phyloP scores from a whole-genome alignment of 1,140 invertebrate species.

The Drosophila paulistorum region DNA sequence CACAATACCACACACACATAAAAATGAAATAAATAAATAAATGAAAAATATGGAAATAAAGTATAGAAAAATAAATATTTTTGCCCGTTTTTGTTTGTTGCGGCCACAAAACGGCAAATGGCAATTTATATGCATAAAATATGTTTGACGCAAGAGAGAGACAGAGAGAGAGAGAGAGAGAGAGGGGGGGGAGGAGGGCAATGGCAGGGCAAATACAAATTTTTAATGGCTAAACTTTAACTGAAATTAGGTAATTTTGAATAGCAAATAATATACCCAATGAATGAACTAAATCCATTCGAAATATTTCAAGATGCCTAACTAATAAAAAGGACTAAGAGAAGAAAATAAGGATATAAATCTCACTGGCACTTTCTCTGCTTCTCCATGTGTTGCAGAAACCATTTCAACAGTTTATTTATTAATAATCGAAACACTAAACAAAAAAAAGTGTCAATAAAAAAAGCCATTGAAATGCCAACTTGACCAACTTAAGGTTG shows the following conservation, averaged over 20 bases:
- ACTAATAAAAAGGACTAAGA: too few species aligned
- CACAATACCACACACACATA: neutral
- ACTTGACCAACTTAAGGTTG: conserved; percentile 58
- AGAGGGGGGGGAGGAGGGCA: neutral
- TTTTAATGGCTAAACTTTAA: conserved; percentile 11
- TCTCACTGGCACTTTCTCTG: too few species aligned
- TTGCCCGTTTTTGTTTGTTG: conserved; percentile 29
- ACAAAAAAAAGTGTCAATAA: conserved; percentile 45
- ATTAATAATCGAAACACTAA: neutral
- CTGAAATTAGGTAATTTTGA: neutral
- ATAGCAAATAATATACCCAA: too few species aligned
- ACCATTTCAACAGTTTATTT: neutral
- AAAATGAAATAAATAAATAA: conserved; percentile 44
- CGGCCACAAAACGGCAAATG: conserved; percentile 63
- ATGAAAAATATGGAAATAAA: conserved; percentile 69
- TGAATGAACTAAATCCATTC: too few species aligned
- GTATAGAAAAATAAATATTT: conserved; percentile 22
- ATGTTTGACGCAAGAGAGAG: neutral
- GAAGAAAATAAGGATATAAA: too few species aligned
- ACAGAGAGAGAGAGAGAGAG: too few species aligned
- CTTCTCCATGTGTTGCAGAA: too few species aligned
- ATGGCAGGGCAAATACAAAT: neutral
- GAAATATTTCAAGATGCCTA: too few species aligned
- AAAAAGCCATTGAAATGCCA: conserved; percentile 61
- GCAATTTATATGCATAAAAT: conserved; percentile 65